phyloP scores from a whole-genome alignment of 2,113 vertebrate species.

The Phocoena phocoena region DNA sequence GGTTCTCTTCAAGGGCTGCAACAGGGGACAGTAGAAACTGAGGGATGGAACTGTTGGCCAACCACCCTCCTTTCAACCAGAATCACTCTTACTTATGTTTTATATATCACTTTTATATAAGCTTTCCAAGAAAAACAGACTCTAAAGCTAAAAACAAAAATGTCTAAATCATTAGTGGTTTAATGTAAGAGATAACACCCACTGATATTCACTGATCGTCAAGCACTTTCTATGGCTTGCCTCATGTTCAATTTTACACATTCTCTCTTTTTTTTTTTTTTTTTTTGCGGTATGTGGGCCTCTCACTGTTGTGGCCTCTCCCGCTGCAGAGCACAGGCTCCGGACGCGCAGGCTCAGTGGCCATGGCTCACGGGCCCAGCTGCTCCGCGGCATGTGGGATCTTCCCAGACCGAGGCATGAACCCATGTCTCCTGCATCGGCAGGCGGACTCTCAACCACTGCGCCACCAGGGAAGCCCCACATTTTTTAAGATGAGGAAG shows the following conservation, averaged over 20 bases:
- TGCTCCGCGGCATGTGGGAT: no score
- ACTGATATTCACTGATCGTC: not conserved
- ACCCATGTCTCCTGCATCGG: no score
- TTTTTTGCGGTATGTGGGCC: no score
- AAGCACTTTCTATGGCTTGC: not conserved
- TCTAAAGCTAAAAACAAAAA: not conserved
- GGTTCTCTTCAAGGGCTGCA: not conserved
- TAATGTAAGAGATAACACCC: not conserved
- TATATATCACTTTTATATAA: not conserved
- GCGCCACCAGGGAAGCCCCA: no score
- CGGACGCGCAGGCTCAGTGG: no score
- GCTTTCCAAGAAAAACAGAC: not conserved
- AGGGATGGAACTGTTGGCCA: not conserved
- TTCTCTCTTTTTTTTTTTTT: not conserved
- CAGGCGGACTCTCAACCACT: no score
- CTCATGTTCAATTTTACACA: not conserved
- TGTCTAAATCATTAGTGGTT: not conserved
- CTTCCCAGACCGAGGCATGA: no score
- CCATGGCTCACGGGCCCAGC: no score
- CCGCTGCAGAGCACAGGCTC: no score
- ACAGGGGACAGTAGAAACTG: not conserved
- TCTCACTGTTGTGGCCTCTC: no score
- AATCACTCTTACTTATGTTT: not conserved
- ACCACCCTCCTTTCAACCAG: not conserved
- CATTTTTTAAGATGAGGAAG: slow-evolving; percentile 44